phyloP scores from a whole-genome alignment of 2,113 vertebrate genomes.

The Paratilapia polleni region DNA sequence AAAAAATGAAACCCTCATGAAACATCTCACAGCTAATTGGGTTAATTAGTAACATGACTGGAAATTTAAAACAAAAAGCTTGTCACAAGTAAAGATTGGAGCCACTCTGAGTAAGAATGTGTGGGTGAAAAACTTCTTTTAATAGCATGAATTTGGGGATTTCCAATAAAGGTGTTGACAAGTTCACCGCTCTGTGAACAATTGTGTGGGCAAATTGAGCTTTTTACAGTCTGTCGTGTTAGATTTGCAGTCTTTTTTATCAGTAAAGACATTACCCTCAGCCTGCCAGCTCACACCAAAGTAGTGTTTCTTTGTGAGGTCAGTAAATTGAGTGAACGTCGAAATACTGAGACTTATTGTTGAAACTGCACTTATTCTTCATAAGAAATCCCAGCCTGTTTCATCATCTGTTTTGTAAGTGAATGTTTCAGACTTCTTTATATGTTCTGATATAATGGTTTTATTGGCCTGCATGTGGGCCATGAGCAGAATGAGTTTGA shows the following conservation, averaged over 20 bases:
- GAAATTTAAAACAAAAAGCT: neutral
- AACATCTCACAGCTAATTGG: neutral
- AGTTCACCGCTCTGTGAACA: neutral
- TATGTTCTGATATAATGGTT: neutral
- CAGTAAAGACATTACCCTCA: neutral
- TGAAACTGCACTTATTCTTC: neutral
- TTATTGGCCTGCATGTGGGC: neutral
- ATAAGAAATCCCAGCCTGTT: no score
- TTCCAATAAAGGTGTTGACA: neutral
- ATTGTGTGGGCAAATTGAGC: neutral
- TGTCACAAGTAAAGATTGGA: neutral
- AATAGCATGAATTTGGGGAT: neutral
- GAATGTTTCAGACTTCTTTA: neutral
- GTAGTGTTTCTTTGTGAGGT: neutral
- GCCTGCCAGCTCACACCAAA: neutral
- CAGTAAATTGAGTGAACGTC: neutral
- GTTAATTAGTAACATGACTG: neutral
- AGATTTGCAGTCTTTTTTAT: neutral
- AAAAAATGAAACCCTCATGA: neutral
- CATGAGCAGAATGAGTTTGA: neutral
- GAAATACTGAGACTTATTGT: neutral
- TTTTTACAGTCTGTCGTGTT: neutral
- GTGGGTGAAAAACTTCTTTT: accelerated
- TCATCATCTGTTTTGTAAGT: neutral
- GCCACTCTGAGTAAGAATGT: neutral